Evolutionary conservation across 2,888 invertebrate species (phyloP), one percentile per base, ranked within the genome.

Genomic region (Lacanobia oleracea): DNA sequence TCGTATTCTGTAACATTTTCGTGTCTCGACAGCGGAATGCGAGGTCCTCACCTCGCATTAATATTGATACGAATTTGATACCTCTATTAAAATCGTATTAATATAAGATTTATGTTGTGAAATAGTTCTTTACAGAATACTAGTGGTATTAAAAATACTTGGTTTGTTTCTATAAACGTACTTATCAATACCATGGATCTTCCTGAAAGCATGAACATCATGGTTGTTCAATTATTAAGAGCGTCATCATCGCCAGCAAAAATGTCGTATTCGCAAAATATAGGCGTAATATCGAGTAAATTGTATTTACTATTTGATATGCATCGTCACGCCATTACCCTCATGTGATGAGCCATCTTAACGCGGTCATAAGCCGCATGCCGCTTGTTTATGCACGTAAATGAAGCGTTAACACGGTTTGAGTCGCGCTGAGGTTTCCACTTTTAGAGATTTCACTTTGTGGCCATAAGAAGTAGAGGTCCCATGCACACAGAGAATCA

Each of bases 361-460:
- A 59, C 59, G 57, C 84, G 56, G 81, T 75, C 65, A 66, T 67
- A 75, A 68, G 75, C 75, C 68, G 59, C 75, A 51, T 57, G 21
- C 54, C 37, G 27, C 65, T 57, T 53, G 48, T 80, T 75, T 67
- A 83, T 75, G 68, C 57, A 83, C 75, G 66, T 64, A 80, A 75
- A 75, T 66, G 69, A 74, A 67, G 75, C 84, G 75, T 61, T 80
- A 79, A 83, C 79, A 79, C 79, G 67, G 84, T 80, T 79, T 50
- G 50, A 68, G 45, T 27, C 79, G n/a, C 37, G 18, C 18, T 40
- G 79, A 50, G 80, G 61, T 79, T 82, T 72, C 83, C 60, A 56
- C 63, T 68, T 79, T 63, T 54, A 74, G 62, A 48, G 67, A 83
- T 79, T 79, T 79, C 81, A 83, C 66, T 75, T 83, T 63, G 62